Percentiles rank a stretch among this genome's conserved stretches.
Conservation (phyloP, 2,113 vertebrate genomes). For the Sclerurus mexicanus region DNA sequence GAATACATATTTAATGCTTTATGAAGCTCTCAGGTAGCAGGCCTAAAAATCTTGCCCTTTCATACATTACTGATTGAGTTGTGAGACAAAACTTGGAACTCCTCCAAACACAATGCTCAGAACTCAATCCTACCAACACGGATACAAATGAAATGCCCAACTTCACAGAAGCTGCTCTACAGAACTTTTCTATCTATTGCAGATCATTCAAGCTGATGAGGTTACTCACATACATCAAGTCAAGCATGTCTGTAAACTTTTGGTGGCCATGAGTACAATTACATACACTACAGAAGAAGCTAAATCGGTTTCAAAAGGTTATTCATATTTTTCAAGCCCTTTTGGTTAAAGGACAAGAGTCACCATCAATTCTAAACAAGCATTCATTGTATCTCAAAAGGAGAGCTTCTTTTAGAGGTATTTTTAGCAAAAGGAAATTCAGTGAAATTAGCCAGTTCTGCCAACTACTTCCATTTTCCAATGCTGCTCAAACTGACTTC, state of each 20-base stretch:
- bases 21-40: background rate
- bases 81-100: background rate
- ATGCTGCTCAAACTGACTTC: slow-evolving; percentile 44
- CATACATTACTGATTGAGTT: background rate
- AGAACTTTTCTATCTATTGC: background rate
- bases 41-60: background rate
- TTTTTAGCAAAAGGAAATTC: slow-evolving; percentile 62
- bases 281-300: background rate
- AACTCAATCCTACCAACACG: background rate
- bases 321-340: slow-evolving; percentile 42
- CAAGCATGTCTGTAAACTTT: background rate
- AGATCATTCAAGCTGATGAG: background rate
- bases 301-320: slow-evolving; percentile 27
- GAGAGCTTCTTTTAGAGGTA: slow-evolving; percentile 46
- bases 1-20: background rate
- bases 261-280: background rate
- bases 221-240: background rate
- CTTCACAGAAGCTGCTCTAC: background rate
- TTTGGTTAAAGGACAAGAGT: slow-evolving; percentile 42
- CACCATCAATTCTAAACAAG: slow-evolving; percentile 47
- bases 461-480: slow-evolving; percentile 63
- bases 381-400: slow-evolving; percentile 38
- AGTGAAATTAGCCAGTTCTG: slow-evolving; percentile 49
- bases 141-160: background rate
- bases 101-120: background rate